A percentile compares a stretch with the other conserved stretches of the same genome.
These are phyloP conservation scores for Drosophila carrolli DNA, from an alignment of 1,140 invertebrate species.

Conservation along the genomic window DNA sequence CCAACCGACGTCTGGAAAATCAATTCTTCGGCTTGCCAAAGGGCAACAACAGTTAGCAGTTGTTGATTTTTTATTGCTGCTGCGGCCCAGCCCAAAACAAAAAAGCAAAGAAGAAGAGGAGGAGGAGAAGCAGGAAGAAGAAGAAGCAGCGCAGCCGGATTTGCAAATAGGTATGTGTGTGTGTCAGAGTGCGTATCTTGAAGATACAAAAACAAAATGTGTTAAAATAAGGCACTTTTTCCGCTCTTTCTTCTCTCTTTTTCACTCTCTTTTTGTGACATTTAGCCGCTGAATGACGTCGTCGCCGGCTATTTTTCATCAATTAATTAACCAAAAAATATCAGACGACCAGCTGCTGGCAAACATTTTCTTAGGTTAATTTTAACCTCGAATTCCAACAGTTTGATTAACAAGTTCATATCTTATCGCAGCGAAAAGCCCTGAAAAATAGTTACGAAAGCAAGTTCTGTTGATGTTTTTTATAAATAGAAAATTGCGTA, in stretches of 20 bases:
- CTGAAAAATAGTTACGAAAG: slow-evolving; percentile 67
- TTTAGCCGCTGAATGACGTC: slow-evolving; percentile 54
- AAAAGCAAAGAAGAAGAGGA: slow-evolving; percentile 43
- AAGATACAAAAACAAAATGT: slow-evolving; percentile 52
- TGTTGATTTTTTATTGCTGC: slow-evolving; percentile 57
- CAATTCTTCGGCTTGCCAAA: slow-evolving; percentile 70
- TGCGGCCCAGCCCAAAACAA: slow-evolving; percentile 77
- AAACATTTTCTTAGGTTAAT: slow-evolving; percentile 37
- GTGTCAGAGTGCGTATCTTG: slow-evolving; percentile 49
- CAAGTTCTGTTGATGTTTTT: slow-evolving; percentile 65
- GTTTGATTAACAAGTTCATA: slow-evolving; percentile 36
- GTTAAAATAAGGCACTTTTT: slow-evolving; percentile 74
- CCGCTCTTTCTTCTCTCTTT: slow-evolving; percentile 48
- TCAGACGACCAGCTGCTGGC: slow-evolving; percentile 37
- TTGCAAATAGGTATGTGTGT: slow-evolving; percentile 62
- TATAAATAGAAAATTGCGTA: slow-evolving; percentile 85
- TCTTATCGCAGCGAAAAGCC: slow-evolving; percentile 34
- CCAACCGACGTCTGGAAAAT: slow-evolving; percentile 70
- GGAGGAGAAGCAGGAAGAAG: slow-evolving; percentile 34
- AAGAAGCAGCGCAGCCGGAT: slow-evolving; percentile 69
- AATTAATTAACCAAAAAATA: slow-evolving; percentile 56
- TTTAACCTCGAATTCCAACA: slow-evolving; percentile 5
- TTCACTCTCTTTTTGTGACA: slow-evolving; percentile 32
- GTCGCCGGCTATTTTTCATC: slow-evolving; percentile 56
- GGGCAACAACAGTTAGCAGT: slow-evolving; percentile 66